Conservation (phyloP, 2,888 invertebrate species). For the Aporophyla lueneburgensis region DNA sequence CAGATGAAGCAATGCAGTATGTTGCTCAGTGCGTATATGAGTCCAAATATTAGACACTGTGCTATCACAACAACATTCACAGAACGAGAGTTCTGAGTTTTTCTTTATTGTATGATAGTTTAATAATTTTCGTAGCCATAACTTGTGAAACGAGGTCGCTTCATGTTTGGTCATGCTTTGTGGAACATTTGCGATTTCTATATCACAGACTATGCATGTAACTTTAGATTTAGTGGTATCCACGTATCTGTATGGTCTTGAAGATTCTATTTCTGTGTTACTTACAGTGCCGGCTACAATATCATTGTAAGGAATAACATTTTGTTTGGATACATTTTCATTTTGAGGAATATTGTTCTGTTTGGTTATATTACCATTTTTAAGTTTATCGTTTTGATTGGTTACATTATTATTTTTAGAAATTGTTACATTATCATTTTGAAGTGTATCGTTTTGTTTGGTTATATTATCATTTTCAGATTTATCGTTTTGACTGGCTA, state of each 20-base stretch:
- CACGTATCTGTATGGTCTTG: not conserved
- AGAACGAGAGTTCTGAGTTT: not conserved
- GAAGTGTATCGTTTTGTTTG: too few species aligned
- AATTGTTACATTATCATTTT: too few species aligned
- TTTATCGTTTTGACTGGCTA: too few species aligned
- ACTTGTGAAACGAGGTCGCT: not conserved
- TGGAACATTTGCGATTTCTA: not conserved
- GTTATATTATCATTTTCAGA: too few species aligned
- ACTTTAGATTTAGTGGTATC: not conserved
- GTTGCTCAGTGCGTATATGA: not conserved
- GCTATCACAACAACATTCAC: not conserved
- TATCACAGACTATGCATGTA: slow-evolving; percentile 2
- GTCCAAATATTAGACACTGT: not conserved
- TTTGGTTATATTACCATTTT: not conserved
- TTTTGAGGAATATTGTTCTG: not conserved
- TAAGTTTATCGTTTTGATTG: not conserved
- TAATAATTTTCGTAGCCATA: not conserved
- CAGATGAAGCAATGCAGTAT: not conserved
- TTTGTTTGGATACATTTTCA: not conserved
- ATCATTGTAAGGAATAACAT: not conserved
- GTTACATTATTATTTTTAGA: not conserved
- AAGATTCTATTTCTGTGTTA: not conserved
- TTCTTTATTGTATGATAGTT: not conserved
- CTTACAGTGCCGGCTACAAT: not conserved
- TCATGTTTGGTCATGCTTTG: not conserved